Evolutionary conservation across 2,113 vertebrate species (phyloP).

Genomic region (Rhabdomys dilectus): DNA sequence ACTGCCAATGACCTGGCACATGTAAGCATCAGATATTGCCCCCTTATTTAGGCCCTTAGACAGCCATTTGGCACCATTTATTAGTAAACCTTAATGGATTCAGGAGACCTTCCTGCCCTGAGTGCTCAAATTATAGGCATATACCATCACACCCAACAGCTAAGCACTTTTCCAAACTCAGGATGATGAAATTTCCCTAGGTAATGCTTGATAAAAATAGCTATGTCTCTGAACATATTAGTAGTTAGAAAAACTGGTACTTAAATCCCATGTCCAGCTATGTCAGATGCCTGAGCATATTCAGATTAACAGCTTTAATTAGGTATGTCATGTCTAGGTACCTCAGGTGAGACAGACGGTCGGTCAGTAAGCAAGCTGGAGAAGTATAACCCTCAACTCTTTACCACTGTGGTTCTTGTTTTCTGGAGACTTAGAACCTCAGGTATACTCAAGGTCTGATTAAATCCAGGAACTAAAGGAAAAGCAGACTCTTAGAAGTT

Average conservation of each 20-base stretch:
- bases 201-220: constrained; percentile 32
- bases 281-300: neutral
- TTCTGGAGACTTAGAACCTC: neutral
- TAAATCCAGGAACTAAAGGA: constrained; percentile 1
- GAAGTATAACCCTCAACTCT: neutral
- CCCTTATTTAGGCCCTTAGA: neutral
- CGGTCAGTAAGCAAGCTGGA: neutral
- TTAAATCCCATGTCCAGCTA: neutral
- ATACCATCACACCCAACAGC: neutral
- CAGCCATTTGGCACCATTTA: constrained; percentile 12
- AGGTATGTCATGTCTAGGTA: neutral
- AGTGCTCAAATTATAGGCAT: neutral
- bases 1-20: neutral
- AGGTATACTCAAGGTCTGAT: neutral
- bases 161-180: constrained; percentile 10
- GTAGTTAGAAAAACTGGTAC: neutral
- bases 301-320: neutral
- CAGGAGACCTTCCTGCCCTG: neutral
- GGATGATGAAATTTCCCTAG: neutral
- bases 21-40: neutral
- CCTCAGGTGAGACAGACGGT: neutral
- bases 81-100: neutral
- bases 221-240: neutral
- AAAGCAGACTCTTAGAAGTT: neutral
- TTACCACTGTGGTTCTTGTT: neutral